A percentile compares a stretch with the other conserved stretches of the same genome.
Conservation (phyloP, 2,888 invertebrate genomes). For the Eilema griseolum region DNA sequence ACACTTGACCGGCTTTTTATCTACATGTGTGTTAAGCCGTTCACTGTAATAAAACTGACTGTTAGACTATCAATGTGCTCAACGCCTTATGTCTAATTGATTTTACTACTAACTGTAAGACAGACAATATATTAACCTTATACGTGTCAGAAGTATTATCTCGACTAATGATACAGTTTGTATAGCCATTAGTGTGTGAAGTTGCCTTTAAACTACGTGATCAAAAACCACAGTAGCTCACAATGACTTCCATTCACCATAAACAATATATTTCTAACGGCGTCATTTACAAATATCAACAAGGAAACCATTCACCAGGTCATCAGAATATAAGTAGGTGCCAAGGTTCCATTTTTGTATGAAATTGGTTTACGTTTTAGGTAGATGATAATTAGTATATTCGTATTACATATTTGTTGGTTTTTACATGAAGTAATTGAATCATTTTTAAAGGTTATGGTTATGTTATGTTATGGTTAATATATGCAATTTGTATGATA, state of each 20-base stretch:
- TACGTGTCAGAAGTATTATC: constrained; percentile 2
- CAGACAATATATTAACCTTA: constrained; percentile 1
- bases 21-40: too few species aligned
- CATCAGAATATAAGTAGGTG: constrained; percentile 30
- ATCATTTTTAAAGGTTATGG: background rate
- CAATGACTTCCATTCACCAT: constrained; percentile 34
- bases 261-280: constrained; percentile 29
- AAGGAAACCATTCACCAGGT: constrained; percentile 45
- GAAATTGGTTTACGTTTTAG: constrained; percentile 27
- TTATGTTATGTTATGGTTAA: background rate
- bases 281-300: constrained; percentile 36
- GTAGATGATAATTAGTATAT: constrained; percentile 32
- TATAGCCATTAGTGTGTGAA: background rate
- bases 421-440: background rate
- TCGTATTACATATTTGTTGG: background rate
- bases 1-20: too few species aligned
- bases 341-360: constrained; percentile 35
- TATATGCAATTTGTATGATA: background rate
- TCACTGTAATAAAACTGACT: background rate
- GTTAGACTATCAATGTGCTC: background rate
- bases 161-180: background rate
- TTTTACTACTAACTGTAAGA: constrained; percentile 1
- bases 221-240: constrained; percentile 20
- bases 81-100: background rate
- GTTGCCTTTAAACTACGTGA: constrained; percentile 30